Percentiles rank a stretch among this genome's conserved stretches.
Conservation (phyloP, 2,888 invertebrate genomes). For the Pristionchus mayeri region DNA sequence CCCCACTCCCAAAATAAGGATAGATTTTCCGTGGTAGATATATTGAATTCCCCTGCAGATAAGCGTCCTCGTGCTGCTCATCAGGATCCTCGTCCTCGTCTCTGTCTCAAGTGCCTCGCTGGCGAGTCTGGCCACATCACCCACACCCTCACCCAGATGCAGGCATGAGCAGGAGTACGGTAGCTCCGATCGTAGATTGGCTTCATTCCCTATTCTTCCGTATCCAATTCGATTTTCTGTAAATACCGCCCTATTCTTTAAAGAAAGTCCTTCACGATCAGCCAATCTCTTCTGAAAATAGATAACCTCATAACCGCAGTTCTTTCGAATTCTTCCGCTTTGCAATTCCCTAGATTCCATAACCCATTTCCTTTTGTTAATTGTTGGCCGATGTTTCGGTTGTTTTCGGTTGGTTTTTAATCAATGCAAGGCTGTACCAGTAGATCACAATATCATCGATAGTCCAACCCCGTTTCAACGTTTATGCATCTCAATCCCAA, state of each 20-base stretch:
- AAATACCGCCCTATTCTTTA: not conserved
- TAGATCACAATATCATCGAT: constrained; percentile 41
- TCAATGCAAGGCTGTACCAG: constrained; percentile 17
- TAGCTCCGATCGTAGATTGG: constrained; percentile 28
- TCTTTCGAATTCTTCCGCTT: not conserved
- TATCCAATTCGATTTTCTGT: constrained; percentile 6
- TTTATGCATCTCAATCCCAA: constrained; percentile 10
- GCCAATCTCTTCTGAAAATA: not conserved
- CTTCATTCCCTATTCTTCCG: not conserved
- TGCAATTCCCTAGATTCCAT: not conserved
- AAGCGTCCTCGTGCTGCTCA: constrained; percentile 57
- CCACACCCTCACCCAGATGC: constrained; percentile 57
- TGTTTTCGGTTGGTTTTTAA: not conserved
- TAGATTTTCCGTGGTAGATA: too few relatives aligned
- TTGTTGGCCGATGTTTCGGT: constrained; percentile 21
- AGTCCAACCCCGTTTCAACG: not conserved
- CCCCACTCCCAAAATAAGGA: too few relatives aligned
- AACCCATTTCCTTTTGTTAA: not conserved
- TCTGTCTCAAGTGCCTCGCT: constrained; percentile 64
- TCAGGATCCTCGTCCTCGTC: constrained; percentile 57
- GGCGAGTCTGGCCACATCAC: constrained; percentile 67
- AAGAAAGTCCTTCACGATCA: not conserved
- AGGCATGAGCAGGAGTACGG: constrained; percentile 11
- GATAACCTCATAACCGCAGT: not conserved
- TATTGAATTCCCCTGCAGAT: constrained; percentile 51